Conservation (phyloP, 2,113 vertebrate genomes). For the Notarius quadriscutis region DNA sequence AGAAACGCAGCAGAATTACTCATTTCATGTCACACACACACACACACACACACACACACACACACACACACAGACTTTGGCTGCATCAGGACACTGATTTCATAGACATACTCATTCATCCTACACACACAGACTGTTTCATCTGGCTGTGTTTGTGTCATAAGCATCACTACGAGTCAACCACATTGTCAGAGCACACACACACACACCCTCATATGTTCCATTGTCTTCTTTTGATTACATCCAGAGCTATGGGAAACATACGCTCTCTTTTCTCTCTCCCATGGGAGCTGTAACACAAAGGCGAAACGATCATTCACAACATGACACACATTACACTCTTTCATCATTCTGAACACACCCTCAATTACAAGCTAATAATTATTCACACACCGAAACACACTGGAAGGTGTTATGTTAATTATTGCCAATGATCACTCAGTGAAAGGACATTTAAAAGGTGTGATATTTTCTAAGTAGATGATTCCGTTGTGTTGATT, state of each 20-base stretch:
- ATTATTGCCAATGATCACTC: neutral
- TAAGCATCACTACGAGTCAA: slow-evolving; percentile 4
- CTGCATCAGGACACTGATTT: neutral
- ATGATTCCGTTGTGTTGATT: neutral
- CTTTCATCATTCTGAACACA: neutral
- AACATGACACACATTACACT: neutral
- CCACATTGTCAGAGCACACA: neutral
- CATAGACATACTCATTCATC: slow-evolving; percentile 5
- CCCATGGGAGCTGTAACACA: neutral
- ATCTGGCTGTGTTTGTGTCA: slow-evolving; percentile 1
- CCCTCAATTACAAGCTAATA: neutral
- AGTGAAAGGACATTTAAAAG: neutral
- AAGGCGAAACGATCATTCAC: neutral
- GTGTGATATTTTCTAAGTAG: neutral
- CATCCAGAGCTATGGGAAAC: neutral
- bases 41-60: slow-evolving; percentile 11
- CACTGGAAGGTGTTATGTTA: neutral
- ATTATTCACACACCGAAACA: neutral
- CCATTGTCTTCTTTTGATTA: neutral
- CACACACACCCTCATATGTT: neutral
- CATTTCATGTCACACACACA: slow-evolving; percentile 18
- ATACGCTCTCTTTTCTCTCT: neutral
- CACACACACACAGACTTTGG: slow-evolving; percentile 1
- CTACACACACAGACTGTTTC: neutral
- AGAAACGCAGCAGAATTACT: slow-evolving; percentile 17